Evolutionary conservation across 2,113 vertebrate species (phyloP), one percentile per base, ranked within the genome.

Genomic region (Archilochus colubris): DNA sequence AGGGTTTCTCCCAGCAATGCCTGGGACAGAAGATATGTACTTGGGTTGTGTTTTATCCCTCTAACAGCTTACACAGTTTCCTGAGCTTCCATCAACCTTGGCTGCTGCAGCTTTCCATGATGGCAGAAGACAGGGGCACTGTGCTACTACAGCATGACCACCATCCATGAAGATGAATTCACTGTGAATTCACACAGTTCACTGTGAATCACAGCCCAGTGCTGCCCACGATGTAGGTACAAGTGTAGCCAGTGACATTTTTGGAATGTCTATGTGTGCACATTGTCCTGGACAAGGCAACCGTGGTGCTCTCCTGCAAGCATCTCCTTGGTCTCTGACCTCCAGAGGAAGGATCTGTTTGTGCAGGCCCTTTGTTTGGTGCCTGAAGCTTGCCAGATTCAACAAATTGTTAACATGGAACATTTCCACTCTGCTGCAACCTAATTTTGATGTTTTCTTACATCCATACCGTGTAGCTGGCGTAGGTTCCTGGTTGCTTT

Each of bases 181-280:
- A 4, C 24, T 64, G 38, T 81, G 36, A 38, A 38, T 38, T 38
- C 36, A 38, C 36, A 38, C 36, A 9, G 36, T 38, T 38, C 48
- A n/a, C 25, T 2, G 0, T 10, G 38, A 76, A 31, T 59, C 2
- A 4, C 63, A 54, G 28, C 75, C 24, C 10, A 2, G 12, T 53
- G 14, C 31, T 3, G 2, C 9, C 55, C 1, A 2, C 0, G 7
- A 33, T 0, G 0, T 9, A 14, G 14, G 15, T 33, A 38, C 7
- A 40, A 44, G 53, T 90, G 64, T 21, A 69, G 28, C 50, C 69
- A 57, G 24, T 80, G 44, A 51, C 54, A 8, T 53, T 73, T 54
- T 8, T 1, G 6, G 16, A 25, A 68, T 38, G 22, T 7, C 67
- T 88, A 48, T 67, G 25, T 22, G 20, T 73, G 14, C 40, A 28